Evolutionary conservation across 2,113 vertebrate species (phyloP).

Genomic region (Ursus arctos): DNA sequence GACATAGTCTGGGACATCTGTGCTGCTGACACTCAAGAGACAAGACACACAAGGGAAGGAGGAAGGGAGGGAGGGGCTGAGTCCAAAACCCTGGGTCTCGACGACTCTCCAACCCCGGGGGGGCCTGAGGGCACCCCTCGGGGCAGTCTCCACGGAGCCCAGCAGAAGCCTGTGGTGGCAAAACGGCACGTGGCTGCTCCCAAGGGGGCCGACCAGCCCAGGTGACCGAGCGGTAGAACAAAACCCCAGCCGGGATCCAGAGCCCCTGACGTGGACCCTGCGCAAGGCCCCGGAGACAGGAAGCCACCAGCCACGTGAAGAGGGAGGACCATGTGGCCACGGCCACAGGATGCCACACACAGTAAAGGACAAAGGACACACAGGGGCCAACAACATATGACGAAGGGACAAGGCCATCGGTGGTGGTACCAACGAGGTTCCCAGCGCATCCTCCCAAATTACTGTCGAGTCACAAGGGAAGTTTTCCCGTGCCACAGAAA

Average conservation of each 20-base stretch:
- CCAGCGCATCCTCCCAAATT: too few relatives aligned
- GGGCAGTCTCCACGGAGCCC: fast-evolving
- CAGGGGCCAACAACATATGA: too few relatives aligned
- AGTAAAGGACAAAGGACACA: fast-evolving
- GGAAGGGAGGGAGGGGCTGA: fast-evolving
- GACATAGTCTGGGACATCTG: fast-evolving
- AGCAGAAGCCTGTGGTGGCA: too few relatives aligned
- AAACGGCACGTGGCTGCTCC: fast-evolving
- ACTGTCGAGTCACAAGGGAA: not conserved
- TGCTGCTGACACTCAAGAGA: not conserved
- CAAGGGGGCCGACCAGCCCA: too few relatives aligned
- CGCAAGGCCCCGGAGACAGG: not conserved
- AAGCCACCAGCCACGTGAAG: fast-evolving
- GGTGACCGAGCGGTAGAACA: fast-evolving
- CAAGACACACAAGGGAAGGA: not conserved
- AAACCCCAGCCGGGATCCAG: not conserved
- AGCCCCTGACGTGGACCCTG: not conserved
- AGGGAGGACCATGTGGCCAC: not conserved
- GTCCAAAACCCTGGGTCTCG: not conserved
- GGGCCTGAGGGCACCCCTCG: not conserved
- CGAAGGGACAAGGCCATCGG: fast-evolving
- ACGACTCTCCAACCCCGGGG: fast-evolving
- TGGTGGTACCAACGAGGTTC: fast-evolving
- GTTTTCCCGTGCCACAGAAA: not conserved
- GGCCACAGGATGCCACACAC: not conserved